Base-by-base conservation (phyloP, 2,797 vertebrate species). In the Lutjanus argentimaculatus region DNA sequence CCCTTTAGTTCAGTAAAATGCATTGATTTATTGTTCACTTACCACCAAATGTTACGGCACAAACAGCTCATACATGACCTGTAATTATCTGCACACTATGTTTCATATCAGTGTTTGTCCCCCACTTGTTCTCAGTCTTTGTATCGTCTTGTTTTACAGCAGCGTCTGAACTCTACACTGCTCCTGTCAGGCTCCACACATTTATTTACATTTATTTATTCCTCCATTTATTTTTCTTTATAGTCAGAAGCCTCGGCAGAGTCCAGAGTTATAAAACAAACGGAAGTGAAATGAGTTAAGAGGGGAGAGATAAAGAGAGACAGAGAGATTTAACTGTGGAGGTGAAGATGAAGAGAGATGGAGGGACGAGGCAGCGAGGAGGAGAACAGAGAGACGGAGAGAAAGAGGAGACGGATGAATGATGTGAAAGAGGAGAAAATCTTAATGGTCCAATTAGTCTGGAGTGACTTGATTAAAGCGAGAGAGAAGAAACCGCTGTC, bases 361-460 rank as follows among this genome's bases (percentile, higher is more conserved):
- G 81, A 91, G 88, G 58, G 53, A 48, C 63, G 42, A 69, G 48
- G 48, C 5, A 61, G 67, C 0, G 7, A 65, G 51, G 13, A 45
- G 70, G 83, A 87, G 89, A 2, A 25, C 1, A 5, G 63, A 46
- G 52, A 8, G 2, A n/a, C 79, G 85, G 83, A 74, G 82, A 85
- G 89, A 51, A 75, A 82, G 71, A 73, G 84, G 80, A 36, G 30
- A 36, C 30, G 30, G 30, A 36, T 36, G 91, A 93, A 89, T 84
- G 71, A 92, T 89, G 86, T 89, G 86, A 51, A 43, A 8, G 85
- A 88, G 85, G 90, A 84, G 80, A 90, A 89, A 89, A 85, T 87
- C 91, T 90, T 93, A 94, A 94, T 92, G 89, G 91, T 56, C 81
- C 88, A 93, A 91, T 93, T 93, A 94, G 91, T 91, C 89, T 89